These are phyloP conservation scores for Percopsis omiscomaycus DNA, from an alignment of 2,797 vertebrate species.

Conservation along the genomic window DNA sequence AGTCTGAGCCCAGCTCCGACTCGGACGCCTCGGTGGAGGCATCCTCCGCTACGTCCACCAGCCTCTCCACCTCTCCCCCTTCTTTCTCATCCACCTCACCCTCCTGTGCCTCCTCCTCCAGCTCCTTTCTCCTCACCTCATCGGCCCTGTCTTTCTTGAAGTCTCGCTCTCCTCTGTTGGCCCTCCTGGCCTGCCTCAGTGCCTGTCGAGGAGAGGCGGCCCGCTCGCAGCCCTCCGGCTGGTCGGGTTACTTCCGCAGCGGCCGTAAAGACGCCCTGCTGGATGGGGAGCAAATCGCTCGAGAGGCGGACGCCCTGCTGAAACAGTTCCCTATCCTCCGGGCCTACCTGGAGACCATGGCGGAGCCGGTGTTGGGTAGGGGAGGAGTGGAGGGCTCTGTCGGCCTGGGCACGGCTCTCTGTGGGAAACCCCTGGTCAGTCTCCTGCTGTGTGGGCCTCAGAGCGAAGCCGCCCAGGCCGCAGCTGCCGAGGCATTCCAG, in stretches of 20 bases:
- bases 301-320: slow-evolving; percentile 84
- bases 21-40: slow-evolving; percentile 68
- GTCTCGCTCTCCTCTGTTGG: slow-evolving; percentile 83
- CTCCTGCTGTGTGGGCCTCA: slow-evolving; percentile 86
- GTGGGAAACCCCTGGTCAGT: slow-evolving; percentile 77
- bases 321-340: slow-evolving; percentile 84
- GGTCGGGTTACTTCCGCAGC: slow-evolving; percentile 88
- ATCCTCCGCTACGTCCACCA: slow-evolving; percentile 27
- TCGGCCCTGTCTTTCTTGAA: slow-evolving; percentile 90
- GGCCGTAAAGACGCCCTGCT: slow-evolving; percentile 85
- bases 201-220: slow-evolving; percentile 74
- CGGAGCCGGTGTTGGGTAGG: slow-evolving; percentile 75
- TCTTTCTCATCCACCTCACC: slow-evolving; percentile 37
- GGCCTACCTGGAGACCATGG: slow-evolving; percentile 81
- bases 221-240: slow-evolving; percentile 65
- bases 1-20: slow-evolving; percentile 65
- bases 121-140: slow-evolving; percentile 82
- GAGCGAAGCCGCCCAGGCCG: slow-evolving; percentile 71
- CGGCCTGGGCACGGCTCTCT: slow-evolving; percentile 74
- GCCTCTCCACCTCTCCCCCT: slow-evolving; percentile 62
- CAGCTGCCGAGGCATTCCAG: slow-evolving; percentile 83
- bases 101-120: slow-evolving; percentile 32
- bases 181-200: slow-evolving; percentile 83
- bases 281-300: slow-evolving; percentile 84
- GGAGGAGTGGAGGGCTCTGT: slow-evolving; percentile 55